A percentile compares a stretch with the other conserved stretches of the same genome.
phyloP scores from a whole-genome alignment of 2,113 vertebrate genomes.

The Oophaga pumilio region DNA sequence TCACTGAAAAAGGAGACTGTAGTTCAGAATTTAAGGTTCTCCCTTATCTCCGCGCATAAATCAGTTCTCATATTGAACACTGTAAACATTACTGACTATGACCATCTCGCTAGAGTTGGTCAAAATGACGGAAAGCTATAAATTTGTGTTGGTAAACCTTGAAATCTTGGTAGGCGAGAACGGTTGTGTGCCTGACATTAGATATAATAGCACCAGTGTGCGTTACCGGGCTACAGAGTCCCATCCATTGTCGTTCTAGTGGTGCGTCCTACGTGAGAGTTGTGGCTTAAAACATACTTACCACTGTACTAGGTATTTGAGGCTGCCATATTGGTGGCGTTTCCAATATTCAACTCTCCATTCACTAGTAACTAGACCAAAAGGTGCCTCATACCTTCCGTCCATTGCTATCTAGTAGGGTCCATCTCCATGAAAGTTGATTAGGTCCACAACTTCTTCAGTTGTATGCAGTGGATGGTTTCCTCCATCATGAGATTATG shows the following conservation, averaged over 20 bases:
- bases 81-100: conserved; percentile 13
- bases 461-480: no score
- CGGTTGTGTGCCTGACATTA: background rate
- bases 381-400: background rate
- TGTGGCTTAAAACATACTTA: background rate
- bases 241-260: background rate
- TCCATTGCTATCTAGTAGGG: background rate
- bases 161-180: background rate
- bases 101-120: background rate
- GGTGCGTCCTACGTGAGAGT: background rate
- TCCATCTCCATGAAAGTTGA: background rate
- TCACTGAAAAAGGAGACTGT: background rate
- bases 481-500: background rate
- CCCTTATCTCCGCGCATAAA: background rate
- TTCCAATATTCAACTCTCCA: background rate
- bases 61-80: conserved; percentile 22
- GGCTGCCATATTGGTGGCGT: background rate
- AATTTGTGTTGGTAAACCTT: background rate
- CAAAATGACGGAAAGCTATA: background rate
- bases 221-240: conserved; percentile 1
- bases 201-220: background rate
- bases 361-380: background rate
- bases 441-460: background rate
- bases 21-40: background rate
- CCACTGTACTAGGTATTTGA: background rate